phyloP scores from a whole-genome alignment of 1,140 invertebrate species.

The Colletes latitarsis region DNA sequence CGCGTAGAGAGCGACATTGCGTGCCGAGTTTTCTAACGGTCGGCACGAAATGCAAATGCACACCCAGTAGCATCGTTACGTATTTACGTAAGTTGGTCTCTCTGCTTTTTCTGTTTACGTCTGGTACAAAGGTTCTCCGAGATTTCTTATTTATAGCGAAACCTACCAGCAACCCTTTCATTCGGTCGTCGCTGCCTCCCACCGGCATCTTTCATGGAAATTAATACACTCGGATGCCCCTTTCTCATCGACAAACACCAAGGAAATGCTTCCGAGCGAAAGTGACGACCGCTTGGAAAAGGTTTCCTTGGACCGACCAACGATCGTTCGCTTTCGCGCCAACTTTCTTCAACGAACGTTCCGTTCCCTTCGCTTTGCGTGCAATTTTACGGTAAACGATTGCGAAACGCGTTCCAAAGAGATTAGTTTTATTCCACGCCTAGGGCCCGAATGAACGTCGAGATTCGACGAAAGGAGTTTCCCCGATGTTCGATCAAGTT shows the following conservation, averaged over 20 bases:
- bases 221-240: neutral
- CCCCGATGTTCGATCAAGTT: neutral
- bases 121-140: neutral
- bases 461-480: neutral
- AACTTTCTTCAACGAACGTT: neutral
- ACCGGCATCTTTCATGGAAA: neutral
- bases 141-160: constrained; percentile 4
- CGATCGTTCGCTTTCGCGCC: neutral
- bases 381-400: no score
- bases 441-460: neutral
- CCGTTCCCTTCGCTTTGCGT: no score
- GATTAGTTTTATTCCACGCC: no score
- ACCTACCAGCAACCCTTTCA: neutral
- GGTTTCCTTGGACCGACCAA: neutral
- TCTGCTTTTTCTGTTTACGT: constrained; percentile 2
- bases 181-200: neutral
- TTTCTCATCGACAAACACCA: neutral
- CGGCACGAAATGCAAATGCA: constrained; percentile 57
- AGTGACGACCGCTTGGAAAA: neutral
- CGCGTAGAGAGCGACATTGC: constrained; percentile 38
- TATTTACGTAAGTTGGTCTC: neutral
- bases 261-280: neutral
- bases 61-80: constrained; percentile 24
- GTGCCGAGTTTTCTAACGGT: constrained; percentile 58
- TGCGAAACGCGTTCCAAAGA: neutral